Conservation (phyloP, 2,113 vertebrate genomes). For the Barbus barbus region DNA sequence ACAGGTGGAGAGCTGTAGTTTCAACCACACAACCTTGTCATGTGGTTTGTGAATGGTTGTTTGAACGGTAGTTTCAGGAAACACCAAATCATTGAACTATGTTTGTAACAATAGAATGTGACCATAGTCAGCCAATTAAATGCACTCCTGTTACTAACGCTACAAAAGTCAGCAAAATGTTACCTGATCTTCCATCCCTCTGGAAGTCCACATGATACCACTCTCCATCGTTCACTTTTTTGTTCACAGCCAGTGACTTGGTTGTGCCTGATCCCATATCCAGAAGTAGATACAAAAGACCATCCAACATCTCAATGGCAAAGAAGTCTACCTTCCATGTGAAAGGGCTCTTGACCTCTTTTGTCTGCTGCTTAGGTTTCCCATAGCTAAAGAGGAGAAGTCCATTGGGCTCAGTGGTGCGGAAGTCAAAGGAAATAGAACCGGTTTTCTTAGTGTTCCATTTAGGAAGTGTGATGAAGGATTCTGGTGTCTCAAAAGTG, state of each 20-base stretch:
- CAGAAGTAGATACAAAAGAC: constrained; percentile 91
- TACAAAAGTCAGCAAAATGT: constrained; percentile 21
- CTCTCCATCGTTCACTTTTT: constrained; percentile 23
- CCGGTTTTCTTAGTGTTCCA: constrained; percentile 99
- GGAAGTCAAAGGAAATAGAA: constrained; percentile 98
- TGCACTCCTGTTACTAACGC: background rate
- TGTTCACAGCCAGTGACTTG: constrained; percentile 86
- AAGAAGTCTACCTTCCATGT: constrained; percentile 97
- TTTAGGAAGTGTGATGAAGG: constrained; percentile 92
- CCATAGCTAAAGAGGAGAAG: constrained; percentile 96
- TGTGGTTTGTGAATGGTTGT: background rate
- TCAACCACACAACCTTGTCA: background rate
- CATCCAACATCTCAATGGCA: constrained; percentile 97
- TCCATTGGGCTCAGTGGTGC: constrained; percentile 96
- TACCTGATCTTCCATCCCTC: constrained; percentile 91
- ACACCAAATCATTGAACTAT: background rate
- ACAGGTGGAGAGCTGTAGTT: background rate
- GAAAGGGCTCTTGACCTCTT: constrained; percentile 89
- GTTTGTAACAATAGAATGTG: background rate
- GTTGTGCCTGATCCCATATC: constrained; percentile 99
- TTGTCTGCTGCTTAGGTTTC: constrained; percentile 89
- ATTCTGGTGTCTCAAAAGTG: constrained; percentile 96
- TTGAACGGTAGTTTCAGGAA: background rate
- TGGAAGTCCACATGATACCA: constrained; percentile 33
- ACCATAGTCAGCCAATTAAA: background rate